Evolutionary conservation across 2,797 vertebrate species (phyloP).

Genomic region (Melanogrammus aeglefinus): DNA sequence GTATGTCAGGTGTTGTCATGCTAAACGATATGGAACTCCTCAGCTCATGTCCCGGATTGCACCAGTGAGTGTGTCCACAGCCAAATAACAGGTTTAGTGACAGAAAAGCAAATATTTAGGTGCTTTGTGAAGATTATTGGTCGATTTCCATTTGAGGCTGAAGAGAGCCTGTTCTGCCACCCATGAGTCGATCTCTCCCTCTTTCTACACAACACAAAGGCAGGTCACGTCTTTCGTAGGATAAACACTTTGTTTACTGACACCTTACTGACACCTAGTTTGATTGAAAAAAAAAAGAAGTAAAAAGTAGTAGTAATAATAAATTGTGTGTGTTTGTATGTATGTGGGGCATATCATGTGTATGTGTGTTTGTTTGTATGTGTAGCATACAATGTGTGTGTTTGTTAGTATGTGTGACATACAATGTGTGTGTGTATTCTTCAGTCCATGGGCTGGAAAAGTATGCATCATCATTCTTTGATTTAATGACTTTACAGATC

Average conservation of each 20-base stretch:
- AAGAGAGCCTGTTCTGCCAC: neutral
- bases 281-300: neutral
- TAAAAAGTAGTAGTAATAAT: neutral
- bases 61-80: neutral
- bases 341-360: conserved; percentile 12
- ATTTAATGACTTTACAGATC: neutral
- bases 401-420: no score
- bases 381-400: conserved; percentile 11
- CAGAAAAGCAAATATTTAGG: no score
- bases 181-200: neutral
- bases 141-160: neutral
- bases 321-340: neutral
- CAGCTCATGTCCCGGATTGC: neutral
- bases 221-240: neutral
- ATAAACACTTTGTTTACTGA: neutral
- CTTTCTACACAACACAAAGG: neutral
- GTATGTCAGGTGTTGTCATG: neutral
- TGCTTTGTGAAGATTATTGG: neutral
- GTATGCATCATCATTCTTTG: conserved; percentile 30
- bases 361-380: neutral
- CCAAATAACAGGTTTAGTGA: no score
- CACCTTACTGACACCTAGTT: neutral
- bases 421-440: neutral
- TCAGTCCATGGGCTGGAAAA: conserved; percentile 22
- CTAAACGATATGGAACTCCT: neutral